These are phyloP conservation scores for Sebastiscus albofasciatus DNA, from an alignment of 2,797 vertebrate species.

Conservation along the genomic window DNA sequence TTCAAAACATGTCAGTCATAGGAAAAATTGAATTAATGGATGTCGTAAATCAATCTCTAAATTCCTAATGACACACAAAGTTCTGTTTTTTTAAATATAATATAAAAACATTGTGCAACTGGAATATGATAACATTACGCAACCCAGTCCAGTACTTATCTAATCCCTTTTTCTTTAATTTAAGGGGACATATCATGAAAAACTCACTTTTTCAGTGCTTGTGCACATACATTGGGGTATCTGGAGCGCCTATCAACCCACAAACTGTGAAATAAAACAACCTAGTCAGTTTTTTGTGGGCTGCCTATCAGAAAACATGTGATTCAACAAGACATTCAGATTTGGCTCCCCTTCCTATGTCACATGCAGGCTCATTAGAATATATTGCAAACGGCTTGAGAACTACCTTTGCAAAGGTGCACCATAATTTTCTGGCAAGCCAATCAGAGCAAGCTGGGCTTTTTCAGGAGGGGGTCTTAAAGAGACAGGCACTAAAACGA, in stretches of 20 bases:
- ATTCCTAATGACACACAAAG: background rate
- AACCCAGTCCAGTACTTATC: background rate
- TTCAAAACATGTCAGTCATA: slow-evolving; percentile 23
- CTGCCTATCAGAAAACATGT: background rate
- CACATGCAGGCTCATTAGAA: no score
- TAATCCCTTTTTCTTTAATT: background rate
- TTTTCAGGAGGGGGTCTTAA: no score
- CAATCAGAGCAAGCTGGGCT: no score
- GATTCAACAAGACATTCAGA: background rate
- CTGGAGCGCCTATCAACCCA: no score
- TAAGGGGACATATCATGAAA: background rate
- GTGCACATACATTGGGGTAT: no score
- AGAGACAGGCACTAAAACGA: no score
- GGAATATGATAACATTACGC: background rate
- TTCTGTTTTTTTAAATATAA: background rate
- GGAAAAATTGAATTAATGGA: slow-evolving; percentile 26
- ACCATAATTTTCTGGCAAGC: no score
- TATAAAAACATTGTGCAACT: background rate
- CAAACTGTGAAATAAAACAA: no score
- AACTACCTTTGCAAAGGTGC: no score
- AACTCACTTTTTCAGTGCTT: background rate
- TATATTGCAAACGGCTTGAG: no score
- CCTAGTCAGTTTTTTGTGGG: background rate
- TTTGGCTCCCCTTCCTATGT: background rate
- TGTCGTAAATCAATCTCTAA: slow-evolving; percentile 9